Conservation (phyloP, 2,888 invertebrate genomes). For the Thereva unica region DNA sequence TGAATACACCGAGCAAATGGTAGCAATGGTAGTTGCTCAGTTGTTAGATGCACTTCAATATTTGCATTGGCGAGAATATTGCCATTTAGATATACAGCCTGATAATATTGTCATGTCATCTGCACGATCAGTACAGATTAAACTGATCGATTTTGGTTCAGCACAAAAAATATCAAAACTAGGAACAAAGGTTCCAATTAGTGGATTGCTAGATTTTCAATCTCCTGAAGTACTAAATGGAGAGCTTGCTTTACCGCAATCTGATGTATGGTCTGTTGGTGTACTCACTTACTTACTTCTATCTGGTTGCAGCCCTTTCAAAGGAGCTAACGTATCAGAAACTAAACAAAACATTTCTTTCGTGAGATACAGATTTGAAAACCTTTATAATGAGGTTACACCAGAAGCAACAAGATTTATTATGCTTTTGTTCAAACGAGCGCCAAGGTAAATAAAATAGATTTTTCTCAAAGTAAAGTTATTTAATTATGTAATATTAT, state of each 20-base stretch:
- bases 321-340: constrained; percentile 78
- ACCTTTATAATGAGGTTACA: constrained; percentile 91
- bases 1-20: constrained; percentile 91
- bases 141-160: constrained; percentile 90
- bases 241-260: constrained; percentile 85
- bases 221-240: constrained; percentile 89
- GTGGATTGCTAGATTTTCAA: constrained; percentile 74
- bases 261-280: constrained; percentile 96
- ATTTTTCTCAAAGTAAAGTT: constrained; percentile 15
- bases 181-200: constrained; percentile 67
- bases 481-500: constrained; percentile 42
- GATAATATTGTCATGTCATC: constrained; percentile 93
- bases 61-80: constrained; percentile 90
- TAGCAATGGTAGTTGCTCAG: constrained; percentile 84
- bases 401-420: constrained; percentile 92
- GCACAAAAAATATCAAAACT: constrained; percentile 80
- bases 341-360: constrained; percentile 89
- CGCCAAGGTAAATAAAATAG: constrained; percentile 73
- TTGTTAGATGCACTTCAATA: constrained; percentile 89
- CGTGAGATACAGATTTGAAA: constrained; percentile 91
- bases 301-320: constrained; percentile 91
- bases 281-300: constrained; percentile 89
- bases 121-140: constrained; percentile 81
- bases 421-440: constrained; percentile 92
- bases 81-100: constrained; percentile 89